These are phyloP conservation scores for Meloe dianella DNA, from an alignment of 2,888 invertebrate genomes.

Conservation along the genomic window DNA sequence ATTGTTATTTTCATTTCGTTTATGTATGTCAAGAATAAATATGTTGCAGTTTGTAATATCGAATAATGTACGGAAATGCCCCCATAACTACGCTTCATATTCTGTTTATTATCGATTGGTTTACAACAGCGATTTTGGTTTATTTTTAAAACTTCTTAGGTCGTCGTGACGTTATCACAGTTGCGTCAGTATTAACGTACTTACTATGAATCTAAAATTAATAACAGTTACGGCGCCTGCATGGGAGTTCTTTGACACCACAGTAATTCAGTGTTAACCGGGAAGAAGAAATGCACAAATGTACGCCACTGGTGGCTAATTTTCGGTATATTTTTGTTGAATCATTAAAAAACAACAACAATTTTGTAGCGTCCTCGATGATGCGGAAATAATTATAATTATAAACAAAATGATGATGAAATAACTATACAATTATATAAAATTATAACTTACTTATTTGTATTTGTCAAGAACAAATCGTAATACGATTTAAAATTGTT, in stretches of 20 bases:
- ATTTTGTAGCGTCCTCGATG: background rate
- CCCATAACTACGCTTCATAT: background rate
- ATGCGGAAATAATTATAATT: background rate
- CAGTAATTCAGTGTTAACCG: too few relatives aligned
- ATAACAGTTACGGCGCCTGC: constrained; percentile 10
- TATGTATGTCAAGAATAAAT: background rate
- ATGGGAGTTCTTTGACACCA: constrained; percentile 7
- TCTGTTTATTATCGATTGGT: background rate
- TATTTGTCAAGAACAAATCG: too few relatives aligned
- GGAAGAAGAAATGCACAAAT: too few relatives aligned
- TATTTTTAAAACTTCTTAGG: background rate
- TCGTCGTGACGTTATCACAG: constrained; percentile 7
- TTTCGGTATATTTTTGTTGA: too few relatives aligned
- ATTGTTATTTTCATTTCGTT: constrained; percentile 3
- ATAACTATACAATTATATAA: background rate
- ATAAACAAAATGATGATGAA: background rate
- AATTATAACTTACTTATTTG: background rate
- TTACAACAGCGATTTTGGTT: background rate
- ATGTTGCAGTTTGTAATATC: too few relatives aligned
- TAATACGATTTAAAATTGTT: too few relatives aligned
- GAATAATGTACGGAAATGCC: too few relatives aligned
- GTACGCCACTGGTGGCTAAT: background rate
- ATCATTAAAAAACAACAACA: background rate
- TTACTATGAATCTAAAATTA: constrained; percentile 10
- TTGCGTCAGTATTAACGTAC: constrained; percentile 9